phyloP scores from a whole-genome alignment of 2,113 vertebrate species.

The Eurystomus gularis region DNA sequence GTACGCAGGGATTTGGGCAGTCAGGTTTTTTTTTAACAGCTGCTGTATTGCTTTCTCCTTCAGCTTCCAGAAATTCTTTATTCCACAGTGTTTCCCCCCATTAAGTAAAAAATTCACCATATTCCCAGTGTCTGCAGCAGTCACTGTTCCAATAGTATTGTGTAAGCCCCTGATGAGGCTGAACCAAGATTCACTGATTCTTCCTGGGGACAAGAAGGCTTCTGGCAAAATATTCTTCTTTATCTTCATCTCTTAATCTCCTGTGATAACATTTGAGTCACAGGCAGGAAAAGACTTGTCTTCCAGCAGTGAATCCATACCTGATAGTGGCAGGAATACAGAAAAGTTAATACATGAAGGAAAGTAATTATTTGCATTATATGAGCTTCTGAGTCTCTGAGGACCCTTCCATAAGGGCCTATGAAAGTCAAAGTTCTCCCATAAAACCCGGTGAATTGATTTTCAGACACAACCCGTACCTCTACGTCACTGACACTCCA shows the following conservation, averaged over 20 bases:
- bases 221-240: neutral
- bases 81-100: neutral
- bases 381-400: neutral
- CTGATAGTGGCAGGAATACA: neutral
- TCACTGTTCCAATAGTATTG: accelerated
- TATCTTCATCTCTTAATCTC: neutral
- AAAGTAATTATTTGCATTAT: neutral
- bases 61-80: neutral
- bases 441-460: neutral
- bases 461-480: neutral
- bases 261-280: neutral
- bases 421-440: neutral
- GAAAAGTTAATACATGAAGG: neutral
- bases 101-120: neutral
- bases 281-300: neutral
- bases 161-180: neutral
- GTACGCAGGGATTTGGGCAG: neutral
- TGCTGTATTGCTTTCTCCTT: neutral
- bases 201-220: neutral
- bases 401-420: neutral
- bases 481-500: neutral
- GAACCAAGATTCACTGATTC: neutral
- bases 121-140: neutral
- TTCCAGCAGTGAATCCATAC: neutral
- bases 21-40: neutral